A percentile compares a stretch with the other conserved stretches of the same genome.
phyloP scores from a whole-genome alignment of 2,888 invertebrate species.

The Hartigia nigra region DNA sequence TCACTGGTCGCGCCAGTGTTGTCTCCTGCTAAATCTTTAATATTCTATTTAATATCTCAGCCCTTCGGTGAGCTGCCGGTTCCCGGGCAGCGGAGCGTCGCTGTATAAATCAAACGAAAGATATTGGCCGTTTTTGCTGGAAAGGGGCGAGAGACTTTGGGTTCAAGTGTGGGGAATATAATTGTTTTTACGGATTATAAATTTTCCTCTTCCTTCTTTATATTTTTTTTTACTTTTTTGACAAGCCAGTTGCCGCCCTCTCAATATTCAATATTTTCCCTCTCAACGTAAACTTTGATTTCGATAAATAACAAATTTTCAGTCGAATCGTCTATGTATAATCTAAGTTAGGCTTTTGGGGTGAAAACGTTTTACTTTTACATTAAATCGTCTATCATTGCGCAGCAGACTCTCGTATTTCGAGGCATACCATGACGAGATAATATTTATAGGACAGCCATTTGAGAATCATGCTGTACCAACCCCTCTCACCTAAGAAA shows the following conservation, averaged over 20 bases:
- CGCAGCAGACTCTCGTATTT: conserved; percentile 28
- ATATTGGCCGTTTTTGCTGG: conserved; percentile 61
- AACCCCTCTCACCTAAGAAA: background rate
- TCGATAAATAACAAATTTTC: background rate
- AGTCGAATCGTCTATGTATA: background rate
- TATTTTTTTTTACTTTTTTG: background rate
- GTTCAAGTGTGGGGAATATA: conserved; percentile 41
- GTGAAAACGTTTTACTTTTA: background rate
- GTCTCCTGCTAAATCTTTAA: conserved; percentile 58
- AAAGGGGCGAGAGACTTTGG: conserved; percentile 27
- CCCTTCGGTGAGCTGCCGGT: conserved; percentile 21
- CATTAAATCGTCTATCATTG: conserved; percentile 33
- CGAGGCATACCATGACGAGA: conserved; percentile 23
- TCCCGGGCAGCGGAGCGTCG: conserved; percentile 28
- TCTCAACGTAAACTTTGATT: background rate
- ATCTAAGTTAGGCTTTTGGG: background rate
- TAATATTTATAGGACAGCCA: conserved; percentile 54
- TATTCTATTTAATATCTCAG: conserved; percentile 61
- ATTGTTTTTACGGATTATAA: conserved; percentile 65
- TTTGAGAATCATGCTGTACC: conserved; percentile 34
- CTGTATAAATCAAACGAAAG: conserved; percentile 59
- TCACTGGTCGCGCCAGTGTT: conserved; percentile 34
- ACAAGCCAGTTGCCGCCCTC: background rate
- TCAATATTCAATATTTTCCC: background rate
- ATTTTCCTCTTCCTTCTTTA: conserved; percentile 48